A percentile compares a stretch with the other conserved stretches of the same genome.
Conservation (phyloP, 2,113 vertebrate genomes). For the Ictalurus furcatus region DNA sequence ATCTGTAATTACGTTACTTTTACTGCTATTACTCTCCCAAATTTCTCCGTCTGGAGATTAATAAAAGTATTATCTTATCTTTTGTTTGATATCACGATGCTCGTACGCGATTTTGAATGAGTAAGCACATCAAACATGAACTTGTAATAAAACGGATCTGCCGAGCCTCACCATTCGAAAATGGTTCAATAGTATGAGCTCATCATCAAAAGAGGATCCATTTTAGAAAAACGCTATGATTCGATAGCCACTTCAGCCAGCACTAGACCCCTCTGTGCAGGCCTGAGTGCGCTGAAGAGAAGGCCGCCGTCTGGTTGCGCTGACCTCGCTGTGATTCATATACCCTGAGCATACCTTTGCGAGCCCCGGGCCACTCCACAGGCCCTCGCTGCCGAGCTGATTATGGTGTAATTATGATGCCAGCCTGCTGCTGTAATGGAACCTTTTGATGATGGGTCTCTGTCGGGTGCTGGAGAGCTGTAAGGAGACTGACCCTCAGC, state of each 20-base stretch:
- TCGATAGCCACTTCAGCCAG: conserved; percentile 38
- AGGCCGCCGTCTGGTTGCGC: conserved; percentile 34
- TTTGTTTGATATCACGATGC: neutral
- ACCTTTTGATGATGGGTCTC: conserved; percentile 45
- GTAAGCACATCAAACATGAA: conserved; percentile 25
- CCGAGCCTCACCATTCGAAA: neutral
- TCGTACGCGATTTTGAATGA: conserved; percentile 13
- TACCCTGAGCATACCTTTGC: conserved; percentile 33
- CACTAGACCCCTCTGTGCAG: conserved; percentile 36
- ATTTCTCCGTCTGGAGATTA: too few relatives aligned
- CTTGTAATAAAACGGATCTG: conserved; percentile 4
- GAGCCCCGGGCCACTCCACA: conserved; percentile 41
- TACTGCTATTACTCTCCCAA: too few relatives aligned
- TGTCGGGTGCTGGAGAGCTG: conserved; percentile 41
- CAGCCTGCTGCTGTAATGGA: conserved; percentile 42
- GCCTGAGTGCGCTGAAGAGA: conserved; percentile 40
- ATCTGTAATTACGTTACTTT: conserved; percentile 9
- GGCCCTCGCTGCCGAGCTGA: conserved; percentile 42
- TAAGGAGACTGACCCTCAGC: conserved; percentile 40
- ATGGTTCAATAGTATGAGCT: conserved; percentile 29
- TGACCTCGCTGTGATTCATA: conserved; percentile 38
- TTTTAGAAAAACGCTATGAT: conserved; percentile 39
- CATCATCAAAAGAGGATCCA: conserved; percentile 43
- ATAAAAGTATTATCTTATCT: too few relatives aligned
- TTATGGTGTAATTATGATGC: conserved; percentile 48